Evolutionary conservation across 2,113 vertebrate genomes (phyloP).

Genomic region (Eulemur rufifrons): DNA sequence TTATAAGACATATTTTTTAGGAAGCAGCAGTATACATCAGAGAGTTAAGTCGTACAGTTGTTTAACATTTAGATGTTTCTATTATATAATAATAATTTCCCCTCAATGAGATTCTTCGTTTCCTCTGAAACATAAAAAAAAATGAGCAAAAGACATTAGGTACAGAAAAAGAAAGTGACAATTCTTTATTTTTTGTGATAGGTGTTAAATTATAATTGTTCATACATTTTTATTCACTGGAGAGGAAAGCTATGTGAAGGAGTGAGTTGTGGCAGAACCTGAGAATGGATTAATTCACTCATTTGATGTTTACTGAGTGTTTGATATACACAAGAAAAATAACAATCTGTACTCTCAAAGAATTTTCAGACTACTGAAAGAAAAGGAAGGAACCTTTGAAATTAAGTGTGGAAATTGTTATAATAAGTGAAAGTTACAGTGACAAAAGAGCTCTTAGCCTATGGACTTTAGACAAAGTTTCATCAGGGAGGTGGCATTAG

Average conservation of each 20-base stretch:
- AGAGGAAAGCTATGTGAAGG: neutral
- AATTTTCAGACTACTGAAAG: neutral
- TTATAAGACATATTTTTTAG: neutral
- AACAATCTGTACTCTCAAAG: neutral
- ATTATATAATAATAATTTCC: neutral
- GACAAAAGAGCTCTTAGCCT: neutral
- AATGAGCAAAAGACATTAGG: neutral
- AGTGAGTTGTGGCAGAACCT: neutral
- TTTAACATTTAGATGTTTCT: conserved; percentile 27
- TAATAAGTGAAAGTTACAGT: neutral
- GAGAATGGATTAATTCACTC: neutral
- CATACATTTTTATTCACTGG: neutral
- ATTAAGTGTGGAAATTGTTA: neutral
- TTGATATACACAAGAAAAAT: neutral
- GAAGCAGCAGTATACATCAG: neutral
- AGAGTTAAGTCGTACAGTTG: neutral
- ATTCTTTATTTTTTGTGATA: neutral
- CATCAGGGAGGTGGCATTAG: neutral
- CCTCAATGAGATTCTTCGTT: neutral
- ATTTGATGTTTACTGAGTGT: neutral
- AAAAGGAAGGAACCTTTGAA: neutral
- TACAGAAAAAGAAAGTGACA: neutral
- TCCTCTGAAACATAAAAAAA: conserved; percentile 1
- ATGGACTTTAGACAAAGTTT: neutral
- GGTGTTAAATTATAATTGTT: neutral